These are phyloP conservation scores for Catostomus latipinnis DNA, from an alignment of 2,797 vertebrate genomes.

Conservation along the genomic window DNA sequence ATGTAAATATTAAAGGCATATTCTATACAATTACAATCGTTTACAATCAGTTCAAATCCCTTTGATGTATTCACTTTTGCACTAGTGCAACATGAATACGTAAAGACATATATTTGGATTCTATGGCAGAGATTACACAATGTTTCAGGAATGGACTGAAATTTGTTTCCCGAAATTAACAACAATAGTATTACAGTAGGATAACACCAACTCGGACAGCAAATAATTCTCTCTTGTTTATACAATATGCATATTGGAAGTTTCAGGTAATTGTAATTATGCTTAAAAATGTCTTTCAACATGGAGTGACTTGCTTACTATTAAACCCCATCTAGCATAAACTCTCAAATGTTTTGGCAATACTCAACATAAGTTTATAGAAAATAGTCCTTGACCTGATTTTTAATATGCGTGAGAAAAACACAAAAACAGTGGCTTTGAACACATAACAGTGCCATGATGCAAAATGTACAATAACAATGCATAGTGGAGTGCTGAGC, in stretches of 20 bases:
- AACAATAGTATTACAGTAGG: neutral
- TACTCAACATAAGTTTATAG: neutral
- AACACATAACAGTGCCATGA: constrained; percentile 18
- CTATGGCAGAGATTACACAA: neutral
- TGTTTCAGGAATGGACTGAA: neutral
- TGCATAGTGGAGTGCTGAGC: neutral
- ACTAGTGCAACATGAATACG: neutral
- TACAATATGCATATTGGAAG: too few relatives aligned
- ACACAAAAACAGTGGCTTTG: neutral
- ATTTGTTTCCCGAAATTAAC: neutral
- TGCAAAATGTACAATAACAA: neutral
- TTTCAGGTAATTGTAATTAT: neutral
- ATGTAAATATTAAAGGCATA: constrained; percentile 24
- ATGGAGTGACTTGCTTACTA: neutral
- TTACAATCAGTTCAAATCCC: constrained; percentile 25
- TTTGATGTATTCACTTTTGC: neutral
- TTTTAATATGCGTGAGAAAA: constrained; percentile 1
- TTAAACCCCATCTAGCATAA: neutral
- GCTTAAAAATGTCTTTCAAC: neutral
- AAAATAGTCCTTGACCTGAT: neutral
- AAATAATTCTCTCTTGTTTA: neutral
- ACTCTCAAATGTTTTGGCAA: neutral
- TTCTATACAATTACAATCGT: neutral
- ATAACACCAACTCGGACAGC: neutral
- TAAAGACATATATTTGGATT: neutral